Evolutionary conservation across 2,113 vertebrate species (phyloP).

Genomic region (Sardina pilchardus): DNA sequence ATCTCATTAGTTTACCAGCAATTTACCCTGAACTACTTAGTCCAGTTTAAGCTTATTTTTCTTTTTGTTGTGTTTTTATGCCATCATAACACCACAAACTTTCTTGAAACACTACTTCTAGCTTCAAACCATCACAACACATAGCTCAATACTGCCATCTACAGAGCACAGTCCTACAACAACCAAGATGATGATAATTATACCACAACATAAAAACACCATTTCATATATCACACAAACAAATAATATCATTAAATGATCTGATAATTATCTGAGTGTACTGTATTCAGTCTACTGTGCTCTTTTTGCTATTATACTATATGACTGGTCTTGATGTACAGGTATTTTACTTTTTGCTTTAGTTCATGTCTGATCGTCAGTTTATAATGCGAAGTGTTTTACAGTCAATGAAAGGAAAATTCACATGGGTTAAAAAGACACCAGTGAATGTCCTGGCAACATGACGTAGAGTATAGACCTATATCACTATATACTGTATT

Average conservation of each 20-base stretch:
- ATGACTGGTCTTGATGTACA: neutral
- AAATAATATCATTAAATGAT: neutral
- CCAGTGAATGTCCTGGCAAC: neutral
- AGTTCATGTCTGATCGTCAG: neutral
- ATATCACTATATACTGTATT: neutral
- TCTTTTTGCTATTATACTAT: neutral
- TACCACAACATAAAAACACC: neutral
- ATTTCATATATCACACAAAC: neutral
- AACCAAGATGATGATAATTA: neutral
- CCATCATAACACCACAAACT: neutral
- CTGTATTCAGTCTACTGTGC: neutral
- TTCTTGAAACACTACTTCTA: neutral
- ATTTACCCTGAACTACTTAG: neutral
- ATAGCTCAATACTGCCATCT: slow-evolving; percentile 43
- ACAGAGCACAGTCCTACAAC: neutral
- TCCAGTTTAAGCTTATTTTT: neutral
- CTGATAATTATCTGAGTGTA: neutral
- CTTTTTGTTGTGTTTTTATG: neutral
- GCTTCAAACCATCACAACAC: neutral
- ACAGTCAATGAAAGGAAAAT: neutral
- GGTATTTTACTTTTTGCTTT: neutral
- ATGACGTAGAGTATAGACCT: neutral
- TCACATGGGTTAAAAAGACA: neutral
- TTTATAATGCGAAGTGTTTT: neutral
- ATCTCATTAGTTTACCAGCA: neutral